Evolutionary conservation across 2,797 vertebrate genomes (phyloP).

Genomic region (Xenops minutus): DNA sequence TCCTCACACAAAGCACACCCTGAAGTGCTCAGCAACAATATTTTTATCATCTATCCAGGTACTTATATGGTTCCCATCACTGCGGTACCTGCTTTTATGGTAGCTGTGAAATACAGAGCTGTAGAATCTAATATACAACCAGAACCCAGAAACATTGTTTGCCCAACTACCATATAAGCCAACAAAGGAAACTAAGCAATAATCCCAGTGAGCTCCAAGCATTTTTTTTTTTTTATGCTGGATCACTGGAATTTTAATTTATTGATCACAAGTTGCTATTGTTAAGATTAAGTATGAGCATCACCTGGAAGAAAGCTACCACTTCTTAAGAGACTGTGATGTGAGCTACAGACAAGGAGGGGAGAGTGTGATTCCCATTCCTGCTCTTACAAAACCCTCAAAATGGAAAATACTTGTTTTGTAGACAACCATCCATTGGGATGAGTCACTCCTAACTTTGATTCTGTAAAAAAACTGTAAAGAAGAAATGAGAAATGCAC

Average conservation of each 20-base stretch:
- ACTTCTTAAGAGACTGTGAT: not conserved
- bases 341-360: not conserved
- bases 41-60: constrained; percentile 23
- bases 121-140: not conserved
- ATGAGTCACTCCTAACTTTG: not conserved
- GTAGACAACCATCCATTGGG: not conserved
- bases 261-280: not conserved
- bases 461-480: not conserved
- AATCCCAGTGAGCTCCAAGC: not conserved
- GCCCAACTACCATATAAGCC: not conserved
- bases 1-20: constrained; percentile 17
- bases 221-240: not conserved
- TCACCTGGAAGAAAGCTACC: not conserved
- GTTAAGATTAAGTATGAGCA: not conserved
- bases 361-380: not conserved
- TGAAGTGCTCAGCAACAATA: constrained; percentile 3
- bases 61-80: constrained; percentile 28
- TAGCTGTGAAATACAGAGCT: constrained; percentile 25
- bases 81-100: constrained; percentile 11
- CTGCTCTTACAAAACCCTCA: not conserved
- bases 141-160: not conserved
- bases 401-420: not conserved
- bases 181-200: not conserved
- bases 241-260: not conserved
- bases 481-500: not conserved